Percentiles rank a stretch among this genome's conserved stretches.
Evolutionary conservation across 2,888 invertebrate species (phyloP).

Genomic region (Agapetus fuscipes): DNA sequence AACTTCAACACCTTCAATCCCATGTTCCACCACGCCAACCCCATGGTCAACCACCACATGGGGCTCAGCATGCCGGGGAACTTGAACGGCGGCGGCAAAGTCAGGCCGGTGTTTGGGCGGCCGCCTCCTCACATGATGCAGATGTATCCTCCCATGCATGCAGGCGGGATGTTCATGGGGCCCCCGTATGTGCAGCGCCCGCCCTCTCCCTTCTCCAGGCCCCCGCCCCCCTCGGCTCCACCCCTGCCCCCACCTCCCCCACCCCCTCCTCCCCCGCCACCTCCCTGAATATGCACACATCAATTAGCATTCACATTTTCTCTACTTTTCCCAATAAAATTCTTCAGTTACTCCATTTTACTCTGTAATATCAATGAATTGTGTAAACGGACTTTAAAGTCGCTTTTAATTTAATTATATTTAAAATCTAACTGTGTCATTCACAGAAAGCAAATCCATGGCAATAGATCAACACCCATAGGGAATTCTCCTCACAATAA

Average conservation of each 20-base stretch:
- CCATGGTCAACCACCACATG: background rate
- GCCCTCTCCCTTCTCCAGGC: background rate
- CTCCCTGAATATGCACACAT: conserved; percentile 6
- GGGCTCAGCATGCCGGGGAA: background rate
- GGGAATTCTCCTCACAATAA: too few species aligned
- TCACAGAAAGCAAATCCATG: too few species aligned
- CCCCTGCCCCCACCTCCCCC: conserved; percentile 14
- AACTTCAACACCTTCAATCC: background rate
- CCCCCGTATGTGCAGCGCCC: conserved; percentile 1
- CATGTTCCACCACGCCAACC: background rate
- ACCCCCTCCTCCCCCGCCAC: conserved; percentile 15
- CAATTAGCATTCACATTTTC: background rate
- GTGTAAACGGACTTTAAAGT: too few species aligned
- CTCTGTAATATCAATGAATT: too few species aligned
- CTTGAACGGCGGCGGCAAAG: background rate
- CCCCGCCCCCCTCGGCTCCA: conserved; percentile 15
- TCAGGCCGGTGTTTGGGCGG: too few species aligned
- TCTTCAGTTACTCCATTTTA: too few species aligned
- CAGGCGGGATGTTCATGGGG: background rate
- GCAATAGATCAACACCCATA: too few species aligned
- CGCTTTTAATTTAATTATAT: too few species aligned
- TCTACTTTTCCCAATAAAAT: too few species aligned
- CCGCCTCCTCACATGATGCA: background rate
- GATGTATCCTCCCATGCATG: background rate
- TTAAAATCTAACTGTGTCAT: too few species aligned